Conservation (phyloP, 2,797 vertebrate species). For the Tinamus major region DNA sequence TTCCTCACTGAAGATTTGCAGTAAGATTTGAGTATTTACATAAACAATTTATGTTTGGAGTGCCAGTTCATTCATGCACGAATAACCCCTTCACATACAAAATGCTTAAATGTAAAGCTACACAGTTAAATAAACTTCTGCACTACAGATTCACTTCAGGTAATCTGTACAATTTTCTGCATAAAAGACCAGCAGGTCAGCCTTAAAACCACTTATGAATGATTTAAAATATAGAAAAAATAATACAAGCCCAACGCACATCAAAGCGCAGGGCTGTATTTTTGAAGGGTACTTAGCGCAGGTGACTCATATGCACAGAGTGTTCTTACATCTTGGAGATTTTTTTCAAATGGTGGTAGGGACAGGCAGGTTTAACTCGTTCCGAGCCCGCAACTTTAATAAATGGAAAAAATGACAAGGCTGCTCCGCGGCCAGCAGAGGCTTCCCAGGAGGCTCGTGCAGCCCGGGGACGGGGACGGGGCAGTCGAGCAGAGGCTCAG, state of each 20-base stretch:
- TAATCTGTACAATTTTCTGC: constrained; percentile 71
- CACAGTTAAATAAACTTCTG: constrained; percentile 67
- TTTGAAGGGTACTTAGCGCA: constrained; percentile 15
- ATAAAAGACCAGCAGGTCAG: constrained; percentile 66
- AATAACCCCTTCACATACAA: constrained; percentile 70
- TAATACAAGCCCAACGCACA: constrained; percentile 22
- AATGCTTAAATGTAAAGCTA: constrained; percentile 57
- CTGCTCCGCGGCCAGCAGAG: constrained; percentile 36
- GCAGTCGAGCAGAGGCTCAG: constrained; percentile 40
- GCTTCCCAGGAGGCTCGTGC: not conserved
- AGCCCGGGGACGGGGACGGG: too few relatives aligned
- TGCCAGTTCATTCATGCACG: constrained; percentile 69
- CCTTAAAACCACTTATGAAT: constrained; percentile 60
- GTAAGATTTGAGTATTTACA: constrained; percentile 74
- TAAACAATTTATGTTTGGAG: constrained; percentile 75
- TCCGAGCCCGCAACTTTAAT: constrained; percentile 5
- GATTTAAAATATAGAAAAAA: constrained; percentile 61
- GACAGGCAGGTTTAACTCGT: constrained; percentile 49
- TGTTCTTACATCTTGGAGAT: not conserved
- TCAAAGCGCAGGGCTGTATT: constrained; percentile 48
- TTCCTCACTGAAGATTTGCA: constrained; percentile 62
- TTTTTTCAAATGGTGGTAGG: not conserved
- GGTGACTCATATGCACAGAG: not conserved
- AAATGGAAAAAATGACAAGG: constrained; percentile 16
- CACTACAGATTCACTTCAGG: constrained; percentile 69